Evolutionary conservation across 2,113 vertebrate species (phyloP).

Genomic region (Pygoscelis adeliae): DNA sequence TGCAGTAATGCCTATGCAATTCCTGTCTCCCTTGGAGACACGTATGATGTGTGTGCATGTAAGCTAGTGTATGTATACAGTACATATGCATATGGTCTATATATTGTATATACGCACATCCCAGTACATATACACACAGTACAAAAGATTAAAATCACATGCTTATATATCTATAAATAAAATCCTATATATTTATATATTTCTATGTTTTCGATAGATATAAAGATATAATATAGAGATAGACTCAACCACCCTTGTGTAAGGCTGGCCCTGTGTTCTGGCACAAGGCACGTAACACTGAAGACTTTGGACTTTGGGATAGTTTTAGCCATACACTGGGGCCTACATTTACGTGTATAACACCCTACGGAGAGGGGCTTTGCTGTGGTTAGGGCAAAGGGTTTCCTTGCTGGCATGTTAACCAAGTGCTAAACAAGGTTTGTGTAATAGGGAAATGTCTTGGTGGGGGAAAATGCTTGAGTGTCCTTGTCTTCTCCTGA

Average conservation of each 20-base stretch:
- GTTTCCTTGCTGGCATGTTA: background rate
- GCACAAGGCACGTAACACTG: constrained; percentile 44
- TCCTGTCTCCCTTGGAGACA: constrained; percentile 71
- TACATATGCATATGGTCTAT: constrained; percentile 63
- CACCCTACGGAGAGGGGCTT: background rate
- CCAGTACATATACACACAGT: constrained; percentile 72
- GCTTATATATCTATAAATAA: constrained; percentile 83
- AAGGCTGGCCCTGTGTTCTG: constrained; percentile 56
- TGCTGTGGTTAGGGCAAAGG: background rate
- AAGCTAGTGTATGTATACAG: constrained; percentile 72
- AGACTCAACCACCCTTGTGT: constrained; percentile 65
- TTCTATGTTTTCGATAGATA: constrained; percentile 82
- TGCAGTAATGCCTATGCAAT: constrained; percentile 82
- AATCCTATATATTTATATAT: constrained; percentile 85
- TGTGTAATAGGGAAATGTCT: background rate
- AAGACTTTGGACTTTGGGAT: constrained; percentile 40
- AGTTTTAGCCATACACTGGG: constrained; percentile 51
- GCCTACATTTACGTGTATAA: background rate
- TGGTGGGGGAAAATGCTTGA: background rate
- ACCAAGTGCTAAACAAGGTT: background rate
- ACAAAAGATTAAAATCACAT: constrained; percentile 74
- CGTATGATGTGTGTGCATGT: constrained; percentile 64
- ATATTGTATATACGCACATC: constrained; percentile 76
- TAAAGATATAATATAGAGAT: constrained; percentile 79
- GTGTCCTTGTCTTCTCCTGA: background rate